A percentile compares a stretch with the other conserved stretches of the same genome.
phyloP scores from a whole-genome alignment of 2,888 invertebrate genomes.

The Acronicta alni region DNA sequence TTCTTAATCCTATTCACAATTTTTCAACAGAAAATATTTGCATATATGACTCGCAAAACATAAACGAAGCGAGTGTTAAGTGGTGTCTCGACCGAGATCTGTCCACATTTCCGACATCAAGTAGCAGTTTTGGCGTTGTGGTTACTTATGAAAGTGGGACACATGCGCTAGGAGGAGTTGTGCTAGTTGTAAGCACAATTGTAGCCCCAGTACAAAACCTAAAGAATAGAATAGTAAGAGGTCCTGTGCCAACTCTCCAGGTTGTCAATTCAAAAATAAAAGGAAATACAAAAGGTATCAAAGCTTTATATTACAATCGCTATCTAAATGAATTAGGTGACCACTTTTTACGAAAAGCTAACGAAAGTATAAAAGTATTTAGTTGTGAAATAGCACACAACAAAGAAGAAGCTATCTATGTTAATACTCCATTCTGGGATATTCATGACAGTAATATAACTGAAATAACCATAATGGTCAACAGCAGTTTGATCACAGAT shows the following conservation, averaged over 20 bases:
- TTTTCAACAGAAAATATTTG: constrained; percentile 95
- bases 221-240: constrained; percentile 92
- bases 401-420: constrained; percentile 93
- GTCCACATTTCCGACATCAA: constrained; percentile 96
- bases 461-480: constrained; percentile 96
- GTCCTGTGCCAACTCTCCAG: constrained; percentile 93
- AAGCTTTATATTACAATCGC: constrained; percentile 96
- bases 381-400: constrained; percentile 95
- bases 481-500: constrained; percentile 94
- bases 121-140: constrained; percentile 94
- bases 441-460: constrained; percentile 95
- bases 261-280: constrained; percentile 93
- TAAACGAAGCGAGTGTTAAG: constrained; percentile 90
- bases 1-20: constrained; percentile 96
- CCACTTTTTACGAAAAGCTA: constrained; percentile 95
- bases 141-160: constrained; percentile 94
- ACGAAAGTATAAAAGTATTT: constrained; percentile 95
- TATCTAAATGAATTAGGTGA: constrained; percentile 96
- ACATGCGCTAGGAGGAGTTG: constrained; percentile 94
- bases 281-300: constrained; percentile 94
- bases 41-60: constrained; percentile 93
- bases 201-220: constrained; percentile 93
- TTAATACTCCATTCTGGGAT: constrained; percentile 96
- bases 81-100: constrained; percentile 96
- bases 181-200: constrained; percentile 93